These are phyloP conservation scores for Thecocarcelia acutangulata DNA, from an alignment of 2,888 invertebrate species.

Conservation along the genomic window DNA sequence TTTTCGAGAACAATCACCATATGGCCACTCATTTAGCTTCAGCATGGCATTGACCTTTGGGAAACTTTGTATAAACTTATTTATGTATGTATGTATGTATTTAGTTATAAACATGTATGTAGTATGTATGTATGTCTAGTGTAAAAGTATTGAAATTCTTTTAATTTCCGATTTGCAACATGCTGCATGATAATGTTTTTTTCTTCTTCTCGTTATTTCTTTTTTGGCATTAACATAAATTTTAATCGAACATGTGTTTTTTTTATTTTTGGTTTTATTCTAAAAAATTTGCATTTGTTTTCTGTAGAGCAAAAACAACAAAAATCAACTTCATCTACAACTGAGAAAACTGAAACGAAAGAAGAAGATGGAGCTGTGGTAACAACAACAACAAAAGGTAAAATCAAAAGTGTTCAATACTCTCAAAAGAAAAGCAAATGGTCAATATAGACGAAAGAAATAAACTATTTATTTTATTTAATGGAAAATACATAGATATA, in stretches of 20 bases:
- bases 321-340: conserved; percentile 75
- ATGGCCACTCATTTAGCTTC: too few species aligned
- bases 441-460: too few species aligned
- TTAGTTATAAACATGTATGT: too few species aligned
- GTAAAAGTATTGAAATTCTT: neutral
- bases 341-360: conserved; percentile 82
- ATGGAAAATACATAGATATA: too few species aligned
- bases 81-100: too few species aligned
- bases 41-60: too few species aligned
- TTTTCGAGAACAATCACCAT: too few species aligned
- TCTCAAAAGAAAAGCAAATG: neutral
- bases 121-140: neutral
- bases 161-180: conserved; percentile 38
- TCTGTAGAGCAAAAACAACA: conserved; percentile 72
- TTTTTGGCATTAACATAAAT: conserved; percentile 28
- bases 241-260: conserved; percentile 9
- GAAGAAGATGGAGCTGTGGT: conserved; percentile 84
- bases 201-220: conserved; percentile 24
- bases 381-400: conserved; percentile 85
- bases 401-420: conserved; percentile 11
- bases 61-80: too few species aligned
- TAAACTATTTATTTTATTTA: too few species aligned
- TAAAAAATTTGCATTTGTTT: conserved; percentile 29
- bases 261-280: conserved; percentile 8
- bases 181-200: conserved; percentile 55